phyloP scores from a whole-genome alignment of 2,888 invertebrate species.

The Liopterus haemorrhoidalis region DNA sequence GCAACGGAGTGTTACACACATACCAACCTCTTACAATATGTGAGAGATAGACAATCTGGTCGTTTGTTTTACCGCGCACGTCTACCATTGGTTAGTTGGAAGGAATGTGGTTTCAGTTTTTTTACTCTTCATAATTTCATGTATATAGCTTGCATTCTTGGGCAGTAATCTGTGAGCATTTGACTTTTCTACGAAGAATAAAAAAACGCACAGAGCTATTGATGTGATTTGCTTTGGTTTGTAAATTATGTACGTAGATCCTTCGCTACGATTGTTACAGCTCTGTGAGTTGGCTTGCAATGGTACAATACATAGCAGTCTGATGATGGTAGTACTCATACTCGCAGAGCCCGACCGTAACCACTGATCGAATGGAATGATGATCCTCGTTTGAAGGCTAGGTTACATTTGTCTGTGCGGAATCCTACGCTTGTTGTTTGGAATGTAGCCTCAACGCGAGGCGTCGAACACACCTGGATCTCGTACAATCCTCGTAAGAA shows the following conservation, averaged over 20 bases:
- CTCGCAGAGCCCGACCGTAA: too few relatives aligned
- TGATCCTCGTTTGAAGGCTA: constrained; percentile 33
- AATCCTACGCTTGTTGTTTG: constrained; percentile 43
- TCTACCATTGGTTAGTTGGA: constrained; percentile 19
- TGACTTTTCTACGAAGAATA: constrained; percentile 12
- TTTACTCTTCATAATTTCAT: constrained; percentile 25
- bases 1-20: constrained; percentile 7
- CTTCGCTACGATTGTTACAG: constrained; percentile 4
- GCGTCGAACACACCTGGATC: constrained; percentile 48
- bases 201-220: neutral
- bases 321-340: too few relatives aligned
- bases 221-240: neutral
- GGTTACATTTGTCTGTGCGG: constrained; percentile 44
- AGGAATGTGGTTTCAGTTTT: constrained; percentile 25
- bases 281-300: neutral
- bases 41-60: constrained; percentile 22
- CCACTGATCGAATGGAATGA: too few relatives aligned
- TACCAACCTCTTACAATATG: constrained; percentile 10
- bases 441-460: constrained; percentile 46
- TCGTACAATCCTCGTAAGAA: constrained; percentile 39
- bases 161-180: constrained; percentile 23
- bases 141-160: constrained; percentile 24
- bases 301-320: too few relatives aligned
- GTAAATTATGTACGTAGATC: neutral
- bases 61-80: constrained; percentile 21